Evolutionary conservation across 2,113 vertebrate genomes (phyloP).

Genomic region (Deroptyus accipitrinus): DNA sequence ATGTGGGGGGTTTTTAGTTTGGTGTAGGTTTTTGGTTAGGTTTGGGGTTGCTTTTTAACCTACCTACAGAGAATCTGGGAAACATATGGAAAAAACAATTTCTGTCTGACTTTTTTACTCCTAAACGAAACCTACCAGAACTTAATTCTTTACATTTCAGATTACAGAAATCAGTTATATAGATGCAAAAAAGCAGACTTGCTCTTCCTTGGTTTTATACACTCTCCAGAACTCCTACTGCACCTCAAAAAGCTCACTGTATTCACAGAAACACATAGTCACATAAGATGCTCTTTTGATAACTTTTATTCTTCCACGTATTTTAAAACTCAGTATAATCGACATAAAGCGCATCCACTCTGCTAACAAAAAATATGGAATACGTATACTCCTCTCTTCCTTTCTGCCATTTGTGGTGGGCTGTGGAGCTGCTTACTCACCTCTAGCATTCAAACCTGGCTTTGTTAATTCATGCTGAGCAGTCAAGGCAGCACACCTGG

Average conservation of each 20-base stretch:
- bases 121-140: not conserved
- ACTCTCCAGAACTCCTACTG: not conserved
- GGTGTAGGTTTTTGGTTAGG: not conserved
- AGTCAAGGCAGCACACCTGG: not conserved
- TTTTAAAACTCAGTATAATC: not conserved
- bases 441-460: not conserved
- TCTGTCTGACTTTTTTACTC: not conserved
- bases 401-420: not conserved
- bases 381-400: not conserved
- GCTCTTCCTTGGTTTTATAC: not conserved
- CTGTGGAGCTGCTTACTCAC: not conserved
- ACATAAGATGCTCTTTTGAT: not conserved
- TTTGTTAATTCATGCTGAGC: not conserved
- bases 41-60: accelerated
- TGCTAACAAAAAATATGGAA: accelerated
- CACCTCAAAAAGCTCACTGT: not conserved
- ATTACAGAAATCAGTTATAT: not conserved
- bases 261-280: not conserved
- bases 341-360: not conserved
- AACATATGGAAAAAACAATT: not conserved
- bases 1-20: accelerated
- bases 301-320: not conserved
- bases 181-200: not conserved
- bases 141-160: not conserved
- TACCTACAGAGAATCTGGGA: not conserved